Evolutionary conservation across 2,113 vertebrate genomes (phyloP), one percentile per base, ranked within the genome.

Genomic region (Nesogale talazaci): DNA sequence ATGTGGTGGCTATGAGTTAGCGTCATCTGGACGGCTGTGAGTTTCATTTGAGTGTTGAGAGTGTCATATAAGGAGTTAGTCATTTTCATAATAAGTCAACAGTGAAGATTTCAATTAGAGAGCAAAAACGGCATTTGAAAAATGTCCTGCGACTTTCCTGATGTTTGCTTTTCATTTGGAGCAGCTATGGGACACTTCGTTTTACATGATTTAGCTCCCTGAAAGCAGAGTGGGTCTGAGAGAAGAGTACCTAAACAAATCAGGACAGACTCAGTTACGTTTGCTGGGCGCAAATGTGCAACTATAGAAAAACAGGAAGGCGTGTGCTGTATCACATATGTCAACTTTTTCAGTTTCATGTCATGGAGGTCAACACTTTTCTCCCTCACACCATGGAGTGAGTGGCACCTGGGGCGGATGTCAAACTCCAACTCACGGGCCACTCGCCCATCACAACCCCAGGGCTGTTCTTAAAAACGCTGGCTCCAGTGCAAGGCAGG

Each of bases 61-160:
- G 46, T 52, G 10, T 52, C 46, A 11, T 10, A 12, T 75, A 93
- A 89, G 87, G 61, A 89, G 83, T 93, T 56, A 87, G 57, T 87
- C 67, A 91, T 27, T 86, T 95, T 81, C 65, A 86, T 88, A 96
- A 91, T 82, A 91, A 85, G 27, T 89, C 74, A 72, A 83, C 15
- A 79, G 17, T 91, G 59, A 91, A 31, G 85, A 76, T 91, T 42
- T 63, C 36, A 67, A 61, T 74, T 56, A 84, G 42, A 90, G 42
- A 87, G n/a, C 11, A 70, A 59, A 88, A 59, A 11, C 79, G 85
- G 56, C 74, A 82, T 91, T n/a, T n/a, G n/a, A n/a, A n/a, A n/a
- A n/a, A n/a, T n/a, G n/a, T n/a, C 69, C 67, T 79, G 22, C 78
- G 22, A 17, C 69, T 85, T 78, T 85, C 6, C 74, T 93, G 75